Evolutionary conservation across 2,797 vertebrate species (phyloP).

Genomic region (Thaleichthys pacificus): DNA sequence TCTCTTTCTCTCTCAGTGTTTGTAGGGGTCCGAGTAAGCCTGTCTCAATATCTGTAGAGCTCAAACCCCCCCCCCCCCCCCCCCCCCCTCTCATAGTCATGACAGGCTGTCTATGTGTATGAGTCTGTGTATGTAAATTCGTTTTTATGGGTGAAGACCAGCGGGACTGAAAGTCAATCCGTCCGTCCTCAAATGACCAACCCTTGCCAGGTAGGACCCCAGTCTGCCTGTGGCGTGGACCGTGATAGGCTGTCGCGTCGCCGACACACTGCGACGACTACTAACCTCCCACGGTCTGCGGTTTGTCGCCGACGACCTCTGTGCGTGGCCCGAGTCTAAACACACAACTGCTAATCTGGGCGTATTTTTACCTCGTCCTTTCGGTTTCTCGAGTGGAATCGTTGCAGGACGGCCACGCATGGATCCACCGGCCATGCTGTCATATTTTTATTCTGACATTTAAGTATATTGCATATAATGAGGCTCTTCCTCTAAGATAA

Average conservation of each 20-base stretch:
- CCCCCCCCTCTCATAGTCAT: too few species aligned
- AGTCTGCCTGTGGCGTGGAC: background rate
- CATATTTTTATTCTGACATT: conserved; percentile 71
- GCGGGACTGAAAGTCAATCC: too few species aligned
- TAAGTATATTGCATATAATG: conserved; percentile 70
- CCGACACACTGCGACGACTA: conserved; percentile 29
- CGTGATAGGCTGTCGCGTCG: conserved; percentile 34
- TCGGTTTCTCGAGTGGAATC: conserved; percentile 18
- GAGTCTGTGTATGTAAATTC: too few species aligned
- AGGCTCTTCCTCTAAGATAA: conserved; percentile 70
- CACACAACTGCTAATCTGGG: conserved; percentile 47
- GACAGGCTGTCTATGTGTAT: too few species aligned
- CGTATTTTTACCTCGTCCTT: conserved; percentile 52
- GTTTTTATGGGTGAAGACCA: too few species aligned
- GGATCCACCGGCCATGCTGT: conserved; percentile 45
- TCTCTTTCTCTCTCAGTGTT: too few species aligned
- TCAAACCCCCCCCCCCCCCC: too few species aligned
- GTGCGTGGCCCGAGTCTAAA: conserved; percentile 42
- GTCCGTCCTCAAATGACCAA: background rate
- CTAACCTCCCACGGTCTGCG: conserved; percentile 53
- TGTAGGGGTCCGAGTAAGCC: too few species aligned
- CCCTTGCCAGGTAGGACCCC: background rate
- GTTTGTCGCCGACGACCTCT: conserved; percentile 56
- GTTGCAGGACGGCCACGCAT: conserved; percentile 30
- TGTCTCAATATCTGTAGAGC: too few species aligned